Evolutionary conservation across 1,140 invertebrate species (phyloP).

Genomic region (Drosophila quadrilineata): DNA sequence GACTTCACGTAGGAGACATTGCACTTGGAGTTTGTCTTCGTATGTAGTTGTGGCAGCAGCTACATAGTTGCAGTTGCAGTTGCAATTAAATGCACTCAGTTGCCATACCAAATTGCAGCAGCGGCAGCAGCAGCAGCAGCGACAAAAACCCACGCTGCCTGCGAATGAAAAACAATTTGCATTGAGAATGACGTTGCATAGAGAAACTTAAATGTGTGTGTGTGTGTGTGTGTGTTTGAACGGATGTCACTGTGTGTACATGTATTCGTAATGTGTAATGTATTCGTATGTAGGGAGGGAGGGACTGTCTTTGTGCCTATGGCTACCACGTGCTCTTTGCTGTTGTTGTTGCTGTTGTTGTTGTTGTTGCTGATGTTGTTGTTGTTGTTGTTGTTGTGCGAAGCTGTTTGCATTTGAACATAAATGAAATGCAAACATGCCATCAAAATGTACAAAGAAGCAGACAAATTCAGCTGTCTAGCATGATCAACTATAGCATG

Average conservation of each 20-base stretch:
- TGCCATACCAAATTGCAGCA: slow-evolving; percentile 46
- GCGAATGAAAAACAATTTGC: slow-evolving; percentile 39
- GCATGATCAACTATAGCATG: no score
- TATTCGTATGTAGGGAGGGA: background rate
- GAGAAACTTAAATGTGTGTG: no score
- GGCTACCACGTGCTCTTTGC: slow-evolving; percentile 59
- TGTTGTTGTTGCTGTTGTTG: slow-evolving; percentile 29
- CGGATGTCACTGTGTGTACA: background rate
- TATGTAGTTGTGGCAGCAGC: background rate
- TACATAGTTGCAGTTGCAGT: slow-evolving; percentile 21
- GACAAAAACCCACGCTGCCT: slow-evolving; percentile 27
- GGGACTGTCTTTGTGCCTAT: slow-evolving; percentile 17
- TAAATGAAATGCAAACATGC: slow-evolving; percentile 26
- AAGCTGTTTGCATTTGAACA: slow-evolving; percentile 67
- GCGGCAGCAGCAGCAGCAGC: slow-evolving; percentile 16
- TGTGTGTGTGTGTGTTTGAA: no score
- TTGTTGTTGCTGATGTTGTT: slow-evolving; percentile 27
- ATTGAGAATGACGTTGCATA: slow-evolving; percentile 12
- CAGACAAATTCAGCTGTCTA: no score
- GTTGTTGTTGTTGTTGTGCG: background rate
- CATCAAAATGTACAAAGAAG: no score
- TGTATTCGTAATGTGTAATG: background rate
- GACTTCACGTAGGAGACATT: slow-evolving; percentile 33
- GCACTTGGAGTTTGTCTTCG: slow-evolving; percentile 45
- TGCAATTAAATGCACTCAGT: slow-evolving; percentile 72